Conservation (phyloP, 2,113 vertebrate species). For the Gymnarchus niloticus region DNA sequence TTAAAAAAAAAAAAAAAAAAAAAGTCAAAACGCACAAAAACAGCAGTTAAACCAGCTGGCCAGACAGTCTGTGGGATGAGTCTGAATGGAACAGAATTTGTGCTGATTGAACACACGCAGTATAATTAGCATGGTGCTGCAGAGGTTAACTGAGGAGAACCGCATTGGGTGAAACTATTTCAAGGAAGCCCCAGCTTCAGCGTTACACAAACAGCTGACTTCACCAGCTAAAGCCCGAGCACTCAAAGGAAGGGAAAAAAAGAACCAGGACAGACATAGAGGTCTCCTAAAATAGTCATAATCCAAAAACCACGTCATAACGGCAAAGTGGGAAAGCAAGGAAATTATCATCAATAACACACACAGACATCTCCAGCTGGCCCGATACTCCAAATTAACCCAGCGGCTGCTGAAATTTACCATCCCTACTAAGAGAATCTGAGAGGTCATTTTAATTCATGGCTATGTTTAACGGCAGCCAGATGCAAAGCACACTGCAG, state of each 20-base stretch:
- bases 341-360: conserved; percentile 71
- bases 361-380: conserved; percentile 60
- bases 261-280: conserved; percentile 40
- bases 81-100: background rate
- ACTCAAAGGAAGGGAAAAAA: too few relatives aligned
- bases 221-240: conserved; percentile 26
- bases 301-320: conserved; percentile 56
- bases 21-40: too few relatives aligned
- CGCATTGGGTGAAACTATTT: background rate
- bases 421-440: conserved; percentile 68
- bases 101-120: background rate
- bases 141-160: too few relatives aligned
- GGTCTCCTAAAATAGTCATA: conserved; percentile 58
- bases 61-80: background rate
- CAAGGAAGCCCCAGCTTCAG: background rate
- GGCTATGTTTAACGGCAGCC: conserved; percentile 64
- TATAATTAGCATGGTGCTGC: background rate
- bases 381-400: conserved; percentile 56
- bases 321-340: conserved; percentile 61
- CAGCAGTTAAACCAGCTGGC: conserved; percentile 22
- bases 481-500: conserved; percentile 69
- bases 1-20: too few relatives aligned
- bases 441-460: conserved; percentile 66
- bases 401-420: conserved; percentile 64
- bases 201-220: too few relatives aligned